Conservation (phyloP, 2,797 vertebrate species). For the Rhinogobio ventralis region DNA sequence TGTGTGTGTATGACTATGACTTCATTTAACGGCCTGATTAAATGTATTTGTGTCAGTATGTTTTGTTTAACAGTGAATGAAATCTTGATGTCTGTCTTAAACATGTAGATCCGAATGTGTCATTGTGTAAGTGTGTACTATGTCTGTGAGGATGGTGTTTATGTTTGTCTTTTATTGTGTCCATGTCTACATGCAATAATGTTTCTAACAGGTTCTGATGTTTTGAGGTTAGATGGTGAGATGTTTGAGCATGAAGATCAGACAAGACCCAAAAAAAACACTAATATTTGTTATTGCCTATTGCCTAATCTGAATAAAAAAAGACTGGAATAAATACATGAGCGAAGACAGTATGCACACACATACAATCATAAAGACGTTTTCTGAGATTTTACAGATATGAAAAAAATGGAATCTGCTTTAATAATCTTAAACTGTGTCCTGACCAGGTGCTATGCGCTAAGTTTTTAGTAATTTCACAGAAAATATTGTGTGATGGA, state of each 20-base stretch:
- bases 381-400: neutral
- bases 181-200: neutral
- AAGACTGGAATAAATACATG: neutral
- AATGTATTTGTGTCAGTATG: constrained; percentile 38
- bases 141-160: neutral
- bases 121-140: neutral
- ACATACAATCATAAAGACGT: neutral
- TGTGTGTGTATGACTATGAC: constrained; percentile 38
- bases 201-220: neutral
- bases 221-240: constrained; percentile 4
- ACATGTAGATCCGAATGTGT: neutral
- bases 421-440: neutral
- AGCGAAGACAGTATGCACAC: neutral
- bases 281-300: neutral
- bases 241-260: neutral
- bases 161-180: neutral
- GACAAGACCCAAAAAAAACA: neutral
- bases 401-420: neutral
- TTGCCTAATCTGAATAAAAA: neutral
- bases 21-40: constrained; percentile 4
- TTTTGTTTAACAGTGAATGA: constrained; percentile 21
- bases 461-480: neutral
- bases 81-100: constrained; percentile 14
- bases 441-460: neutral
- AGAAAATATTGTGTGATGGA: neutral